Evolutionary conservation across 2,113 vertebrate species (phyloP), one percentile per base, ranked within the genome.

Genomic region (Orcinus orca): DNA sequence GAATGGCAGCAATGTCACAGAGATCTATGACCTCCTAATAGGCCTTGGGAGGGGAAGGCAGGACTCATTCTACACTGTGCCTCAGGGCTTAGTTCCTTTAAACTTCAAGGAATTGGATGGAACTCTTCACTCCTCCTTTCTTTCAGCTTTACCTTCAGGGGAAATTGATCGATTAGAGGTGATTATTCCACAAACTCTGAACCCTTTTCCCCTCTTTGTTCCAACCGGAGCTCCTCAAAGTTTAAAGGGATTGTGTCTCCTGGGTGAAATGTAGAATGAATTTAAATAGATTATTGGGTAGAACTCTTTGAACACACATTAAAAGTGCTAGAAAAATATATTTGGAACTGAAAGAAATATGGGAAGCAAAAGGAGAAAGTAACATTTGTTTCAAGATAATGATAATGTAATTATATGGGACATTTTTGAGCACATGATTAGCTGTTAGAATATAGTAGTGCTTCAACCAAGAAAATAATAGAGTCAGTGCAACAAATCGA

Each of bases 181-280:
- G 98, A 98, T 98, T 98, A 98, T 99, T 99, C 98, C 98, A 98
- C 98, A 98, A 98, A 98, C 98, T 98, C 98, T 77, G 95, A 98
- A 98, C 98, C 93, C 98, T 98, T 98, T 98, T 73, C 97, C 96
- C 96, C 93, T 98, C 98, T 97, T 80, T 97, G 86, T 97, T 98
- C 98, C 98, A 98, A 5, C 96, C 95, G 97, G 97, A 98, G 98
- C 98, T 95, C 98, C 98, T 98, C 98, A 94, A 98, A 99, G 98
- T 98, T 98, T 98, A 99, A 98, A 98, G 97, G 62, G 96, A 95
- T 98, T 98, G 60, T 96, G 92, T 98, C 98, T 98, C 98, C 96
- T 96, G 95, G 97, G 98, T 97, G 92, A 88, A 89, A 38, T 71
- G 73, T 97, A 85, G 96, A 96, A 87, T 97, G 98, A 98, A 97